Percentiles rank a stretch among this genome's conserved stretches.
phyloP scores from a whole-genome alignment of 2,113 vertebrate genomes.

The Rhabdornis inornatus region DNA sequence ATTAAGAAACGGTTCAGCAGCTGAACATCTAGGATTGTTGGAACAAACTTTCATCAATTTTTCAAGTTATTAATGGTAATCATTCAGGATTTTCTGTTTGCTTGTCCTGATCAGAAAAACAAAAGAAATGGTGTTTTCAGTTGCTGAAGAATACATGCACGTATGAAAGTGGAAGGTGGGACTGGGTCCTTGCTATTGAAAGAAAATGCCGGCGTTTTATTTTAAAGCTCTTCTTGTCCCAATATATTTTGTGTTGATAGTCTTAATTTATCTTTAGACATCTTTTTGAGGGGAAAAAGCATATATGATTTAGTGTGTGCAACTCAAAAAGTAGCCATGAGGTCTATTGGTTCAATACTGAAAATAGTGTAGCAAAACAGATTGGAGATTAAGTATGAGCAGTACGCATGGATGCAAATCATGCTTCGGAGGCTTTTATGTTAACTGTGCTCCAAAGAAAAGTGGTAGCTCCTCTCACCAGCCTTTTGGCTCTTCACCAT shows the following conservation, averaged over 20 bases:
- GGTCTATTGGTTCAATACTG: slow-evolving; percentile 20
- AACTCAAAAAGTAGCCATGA: background rate
- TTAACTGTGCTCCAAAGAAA: background rate
- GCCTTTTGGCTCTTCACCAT: background rate
- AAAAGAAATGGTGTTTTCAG: background rate
- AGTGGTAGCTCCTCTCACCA: background rate
- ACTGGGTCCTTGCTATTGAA: background rate
- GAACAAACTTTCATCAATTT: background rate
- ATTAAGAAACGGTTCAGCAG: background rate
- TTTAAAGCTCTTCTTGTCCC: background rate
- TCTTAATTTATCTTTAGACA: background rate
- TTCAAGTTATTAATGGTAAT: background rate
- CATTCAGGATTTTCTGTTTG: background rate
- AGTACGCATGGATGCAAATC: background rate
- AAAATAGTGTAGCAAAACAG: background rate
- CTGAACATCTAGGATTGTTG: background rate
- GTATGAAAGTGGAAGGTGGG: background rate
- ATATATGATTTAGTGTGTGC: background rate
- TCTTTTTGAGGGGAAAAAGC: background rate
- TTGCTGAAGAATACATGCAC: background rate
- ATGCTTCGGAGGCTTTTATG: background rate
- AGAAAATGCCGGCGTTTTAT: background rate
- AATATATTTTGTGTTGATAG: background rate
- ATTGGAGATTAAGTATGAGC: background rate
- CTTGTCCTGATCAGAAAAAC: background rate